Conservation (phyloP, 2,888 invertebrate species). For the Eilema caniola region DNA sequence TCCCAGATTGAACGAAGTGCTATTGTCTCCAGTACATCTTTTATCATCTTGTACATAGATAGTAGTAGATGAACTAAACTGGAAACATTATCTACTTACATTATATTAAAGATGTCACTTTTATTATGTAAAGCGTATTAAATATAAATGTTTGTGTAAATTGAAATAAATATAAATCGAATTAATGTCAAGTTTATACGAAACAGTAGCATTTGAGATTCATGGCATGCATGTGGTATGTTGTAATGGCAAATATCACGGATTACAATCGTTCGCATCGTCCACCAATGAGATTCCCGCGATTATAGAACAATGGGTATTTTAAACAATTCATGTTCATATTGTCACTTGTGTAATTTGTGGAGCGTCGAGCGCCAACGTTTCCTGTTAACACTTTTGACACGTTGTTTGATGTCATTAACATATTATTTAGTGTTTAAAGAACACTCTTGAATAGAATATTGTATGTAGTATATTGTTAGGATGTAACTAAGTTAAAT, state of each 20-base stretch:
- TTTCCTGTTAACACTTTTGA: conserved; percentile 39
- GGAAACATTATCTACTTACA: no score
- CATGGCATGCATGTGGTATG: background rate
- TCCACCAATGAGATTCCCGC: conserved; percentile 20
- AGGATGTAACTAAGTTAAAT: background rate
- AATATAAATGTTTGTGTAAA: background rate
- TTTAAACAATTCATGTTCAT: conserved; percentile 34
- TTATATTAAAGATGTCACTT: background rate
- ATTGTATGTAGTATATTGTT: background rate
- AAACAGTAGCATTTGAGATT: background rate
- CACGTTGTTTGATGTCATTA: conserved; percentile 46
- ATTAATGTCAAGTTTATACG: background rate
- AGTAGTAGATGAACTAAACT: no score
- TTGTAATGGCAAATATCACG: background rate
- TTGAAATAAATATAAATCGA: background rate
- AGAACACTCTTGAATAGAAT: background rate
- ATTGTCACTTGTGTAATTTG: conserved; percentile 45
- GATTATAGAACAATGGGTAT: conserved; percentile 45
- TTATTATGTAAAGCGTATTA: background rate
- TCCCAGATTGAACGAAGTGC: background rate
- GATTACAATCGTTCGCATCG: background rate
- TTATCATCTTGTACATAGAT: no score
- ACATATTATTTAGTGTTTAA: conserved; percentile 36
- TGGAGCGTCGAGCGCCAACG: conserved; percentile 22
- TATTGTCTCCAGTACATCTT: no score